These are phyloP conservation scores for Orthochromis malagaraziensis DNA, from an alignment of 2,113 vertebrate species.

Conservation along the genomic window DNA sequence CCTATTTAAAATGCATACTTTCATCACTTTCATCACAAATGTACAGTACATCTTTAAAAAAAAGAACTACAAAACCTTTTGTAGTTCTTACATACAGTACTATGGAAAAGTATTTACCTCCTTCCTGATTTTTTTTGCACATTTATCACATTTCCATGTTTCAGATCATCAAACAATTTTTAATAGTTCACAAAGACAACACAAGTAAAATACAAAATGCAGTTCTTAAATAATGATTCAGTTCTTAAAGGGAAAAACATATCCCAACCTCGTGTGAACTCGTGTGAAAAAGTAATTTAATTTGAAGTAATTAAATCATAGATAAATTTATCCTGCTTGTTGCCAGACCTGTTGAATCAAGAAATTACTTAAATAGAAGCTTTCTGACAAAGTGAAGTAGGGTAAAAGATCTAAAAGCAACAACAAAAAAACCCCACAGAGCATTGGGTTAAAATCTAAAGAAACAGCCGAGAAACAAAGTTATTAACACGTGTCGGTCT, in stretches of 20 bases:
- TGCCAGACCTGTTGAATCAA: neutral
- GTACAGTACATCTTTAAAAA: neutral
- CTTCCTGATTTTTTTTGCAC: neutral
- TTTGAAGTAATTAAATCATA: neutral
- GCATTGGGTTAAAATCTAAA: neutral
- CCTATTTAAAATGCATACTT: neutral
- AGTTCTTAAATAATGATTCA: neutral
- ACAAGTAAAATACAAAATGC: neutral
- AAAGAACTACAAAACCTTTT: neutral
- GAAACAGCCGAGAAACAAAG: neutral
- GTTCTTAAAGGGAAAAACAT: neutral
- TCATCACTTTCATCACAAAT: neutral
- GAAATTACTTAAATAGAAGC: neutral
- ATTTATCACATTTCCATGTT: neutral
- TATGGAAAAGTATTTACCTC: neutral
- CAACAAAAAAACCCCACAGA: rapidly evolving
- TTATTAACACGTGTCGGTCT: neutral
- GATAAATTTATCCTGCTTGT: neutral
- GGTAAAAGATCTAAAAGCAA: neutral
- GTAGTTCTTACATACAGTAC: neutral
- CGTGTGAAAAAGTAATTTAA: neutral
- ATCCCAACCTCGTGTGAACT: neutral
- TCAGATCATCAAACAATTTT: neutral
- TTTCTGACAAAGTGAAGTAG: neutral
- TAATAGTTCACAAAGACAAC: neutral